Conservation (phyloP, 2,888 invertebrate genomes). For the Brachyopa scutellaris region DNA sequence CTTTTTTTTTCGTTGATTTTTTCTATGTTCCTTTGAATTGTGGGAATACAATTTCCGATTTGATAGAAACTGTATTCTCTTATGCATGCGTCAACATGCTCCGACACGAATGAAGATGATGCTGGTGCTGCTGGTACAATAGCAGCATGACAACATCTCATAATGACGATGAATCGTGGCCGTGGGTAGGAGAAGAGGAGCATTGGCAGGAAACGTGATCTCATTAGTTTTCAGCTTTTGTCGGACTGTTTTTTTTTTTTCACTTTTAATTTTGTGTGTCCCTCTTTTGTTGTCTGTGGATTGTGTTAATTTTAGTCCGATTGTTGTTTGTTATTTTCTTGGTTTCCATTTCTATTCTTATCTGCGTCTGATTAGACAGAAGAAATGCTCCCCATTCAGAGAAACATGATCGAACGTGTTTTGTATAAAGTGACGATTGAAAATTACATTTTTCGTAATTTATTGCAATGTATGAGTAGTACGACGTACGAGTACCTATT, state of each 20-base stretch:
- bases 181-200: background rate
- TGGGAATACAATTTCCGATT: conserved; percentile 10
- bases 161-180: background rate
- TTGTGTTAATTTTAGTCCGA: background rate
- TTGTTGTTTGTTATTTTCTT: background rate
- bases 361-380: background rate
- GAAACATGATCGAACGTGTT: conserved; percentile 10
- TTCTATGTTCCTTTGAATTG: background rate
- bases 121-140: background rate
- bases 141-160: background rate
- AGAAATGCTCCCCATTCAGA: background rate
- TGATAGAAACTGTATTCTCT: background rate
- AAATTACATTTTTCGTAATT: too few species aligned
- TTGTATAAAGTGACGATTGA: too few species aligned
- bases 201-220: conserved; percentile 21
- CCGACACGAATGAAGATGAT: conserved; percentile 7
- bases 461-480: too few species aligned
- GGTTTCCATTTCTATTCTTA: background rate
- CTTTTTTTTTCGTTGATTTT: background rate
- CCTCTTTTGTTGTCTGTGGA: background rate
- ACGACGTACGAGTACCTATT: too few species aligned
- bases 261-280: background rate
- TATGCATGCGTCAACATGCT: conserved; percentile 15
- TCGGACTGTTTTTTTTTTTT: conserved; percentile 3
- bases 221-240: conserved; percentile 12